These are phyloP conservation scores for Phymanthus crucifer DNA, from an alignment of 92 coral and sea anemone genomes.

Conservation along the genomic window DNA sequence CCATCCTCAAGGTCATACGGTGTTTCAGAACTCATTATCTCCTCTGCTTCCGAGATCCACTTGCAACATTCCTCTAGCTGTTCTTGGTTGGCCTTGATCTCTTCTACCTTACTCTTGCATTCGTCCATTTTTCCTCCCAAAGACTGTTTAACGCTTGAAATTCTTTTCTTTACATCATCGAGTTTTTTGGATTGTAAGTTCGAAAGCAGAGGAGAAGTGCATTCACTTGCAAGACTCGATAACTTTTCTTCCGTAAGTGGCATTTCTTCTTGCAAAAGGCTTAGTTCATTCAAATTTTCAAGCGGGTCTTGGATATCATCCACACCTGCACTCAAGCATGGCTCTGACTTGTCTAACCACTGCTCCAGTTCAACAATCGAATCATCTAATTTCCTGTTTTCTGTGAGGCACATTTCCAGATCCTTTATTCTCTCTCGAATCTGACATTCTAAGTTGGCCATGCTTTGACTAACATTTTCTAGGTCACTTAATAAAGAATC, in stretches of 20 bases:
- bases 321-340: background rate
- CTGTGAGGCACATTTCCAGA: conserved; percentile 35
- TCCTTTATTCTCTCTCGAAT: conserved; percentile 34
- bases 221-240: background rate
- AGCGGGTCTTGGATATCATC: conserved; percentile 13
- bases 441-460: conserved; percentile 44
- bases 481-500: conserved; percentile 62
- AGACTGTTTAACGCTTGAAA: conserved; percentile 21
- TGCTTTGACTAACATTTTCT: conserved; percentile 43
- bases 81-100: conserved; percentile 27
- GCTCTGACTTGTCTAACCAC: conserved; percentile 46
- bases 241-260: conserved; percentile 38
- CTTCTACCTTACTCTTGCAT: conserved; percentile 32
- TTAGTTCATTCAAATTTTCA: conserved; percentile 32
- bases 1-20: conserved; percentile 26
- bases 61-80: conserved; percentile 45
- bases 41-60: conserved; percentile 54
- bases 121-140: conserved; percentile 34
- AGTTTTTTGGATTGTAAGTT: conserved; percentile 1
- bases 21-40: conserved; percentile 25
- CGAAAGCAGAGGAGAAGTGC: background rate
- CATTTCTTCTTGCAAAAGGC: conserved; percentile 36
- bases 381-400: conserved; percentile 40
- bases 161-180: conserved; percentile 36
- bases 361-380: conserved; percentile 40